Conservation (phyloP, 2,797 vertebrate genomes). For the Acanthiza pusilla region DNA sequence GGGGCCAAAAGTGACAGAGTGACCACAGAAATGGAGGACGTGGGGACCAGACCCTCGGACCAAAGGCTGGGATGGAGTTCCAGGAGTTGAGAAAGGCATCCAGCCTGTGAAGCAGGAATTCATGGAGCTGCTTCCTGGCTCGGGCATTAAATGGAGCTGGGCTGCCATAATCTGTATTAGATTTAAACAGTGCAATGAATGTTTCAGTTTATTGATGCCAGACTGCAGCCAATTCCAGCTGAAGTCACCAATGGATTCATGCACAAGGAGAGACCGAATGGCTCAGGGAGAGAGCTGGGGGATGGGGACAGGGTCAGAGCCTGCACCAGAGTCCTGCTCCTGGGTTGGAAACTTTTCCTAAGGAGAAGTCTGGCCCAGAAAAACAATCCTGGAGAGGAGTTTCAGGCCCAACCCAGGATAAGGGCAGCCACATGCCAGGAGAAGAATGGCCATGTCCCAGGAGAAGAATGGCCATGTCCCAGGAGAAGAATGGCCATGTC, state of each 20-base stretch:
- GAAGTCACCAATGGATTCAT: slow-evolving; percentile 44
- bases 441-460: neutral
- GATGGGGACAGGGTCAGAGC: neutral
- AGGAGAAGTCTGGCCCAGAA: neutral
- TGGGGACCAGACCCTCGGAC: neutral
- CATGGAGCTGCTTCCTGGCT: neutral
- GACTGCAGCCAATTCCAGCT: slow-evolving; percentile 53
- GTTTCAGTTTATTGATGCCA: slow-evolving; percentile 60
- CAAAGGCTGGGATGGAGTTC: neutral
- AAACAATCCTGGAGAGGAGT: neutral
- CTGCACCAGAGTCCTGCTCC: neutral
- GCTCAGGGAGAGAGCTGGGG: neutral
- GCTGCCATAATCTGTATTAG: slow-evolving; percentile 51
- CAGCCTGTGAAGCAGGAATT: neutral
- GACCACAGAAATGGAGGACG: neutral
- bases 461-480: neutral
- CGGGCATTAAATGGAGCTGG: neutral
- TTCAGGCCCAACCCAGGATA: neutral
- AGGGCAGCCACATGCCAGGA: neutral
- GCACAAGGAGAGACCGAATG: slow-evolving; percentile 25
- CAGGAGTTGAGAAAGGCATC: neutral
- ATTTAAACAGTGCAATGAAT: slow-evolving; percentile 66
- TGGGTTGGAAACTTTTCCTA: accelerated
- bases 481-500: too few species aligned
- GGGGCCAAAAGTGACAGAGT: neutral